Percentiles rank a stretch among this genome's conserved stretches.
These are phyloP conservation scores for Hippoglossus stenolepis DNA, from an alignment of 2,113 vertebrate species.

Conservation along the genomic window DNA sequence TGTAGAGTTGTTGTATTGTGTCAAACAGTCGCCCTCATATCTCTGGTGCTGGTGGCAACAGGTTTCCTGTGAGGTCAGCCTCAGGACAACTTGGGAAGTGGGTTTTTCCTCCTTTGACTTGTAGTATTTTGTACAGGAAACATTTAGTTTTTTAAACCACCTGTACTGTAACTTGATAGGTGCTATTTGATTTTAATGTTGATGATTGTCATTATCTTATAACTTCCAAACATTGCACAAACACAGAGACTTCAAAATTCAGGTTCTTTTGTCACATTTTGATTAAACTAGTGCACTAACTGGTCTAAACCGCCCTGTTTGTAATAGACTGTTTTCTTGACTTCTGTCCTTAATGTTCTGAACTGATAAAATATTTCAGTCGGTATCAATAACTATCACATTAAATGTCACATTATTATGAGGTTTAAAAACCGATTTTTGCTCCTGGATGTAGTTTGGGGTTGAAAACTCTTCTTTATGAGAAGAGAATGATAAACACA, in stretches of 20 bases:
- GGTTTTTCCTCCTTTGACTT: constrained; percentile 1
- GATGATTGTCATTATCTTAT: not conserved
- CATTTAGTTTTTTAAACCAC: not conserved
- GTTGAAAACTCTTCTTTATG: too few relatives aligned
- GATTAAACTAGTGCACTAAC: too few relatives aligned
- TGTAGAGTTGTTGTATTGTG: constrained; percentile 36
- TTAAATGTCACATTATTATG: too few relatives aligned
- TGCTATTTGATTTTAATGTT: not conserved
- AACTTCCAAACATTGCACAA: not conserved
- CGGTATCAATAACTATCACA: too few relatives aligned
- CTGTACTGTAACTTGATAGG: not conserved
- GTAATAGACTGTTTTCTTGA: too few relatives aligned
- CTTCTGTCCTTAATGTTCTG: too few relatives aligned
- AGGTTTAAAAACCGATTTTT: too few relatives aligned
- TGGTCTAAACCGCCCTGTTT: too few relatives aligned
- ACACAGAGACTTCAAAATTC: too few relatives aligned
- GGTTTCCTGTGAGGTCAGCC: constrained; percentile 22
- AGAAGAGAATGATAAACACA: too few relatives aligned
- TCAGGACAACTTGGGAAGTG: constrained; percentile 12
- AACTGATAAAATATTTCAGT: too few relatives aligned
- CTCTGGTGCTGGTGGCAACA: constrained; percentile 57
- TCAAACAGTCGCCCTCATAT: constrained; percentile 62
- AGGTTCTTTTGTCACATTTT: constrained; percentile 6
- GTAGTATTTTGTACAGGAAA: not conserved
- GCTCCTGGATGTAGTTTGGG: too few relatives aligned